Base-by-base conservation (phyloP, 2,888 invertebrate species). In the Sepioteuthis lessoniana region DNA sequence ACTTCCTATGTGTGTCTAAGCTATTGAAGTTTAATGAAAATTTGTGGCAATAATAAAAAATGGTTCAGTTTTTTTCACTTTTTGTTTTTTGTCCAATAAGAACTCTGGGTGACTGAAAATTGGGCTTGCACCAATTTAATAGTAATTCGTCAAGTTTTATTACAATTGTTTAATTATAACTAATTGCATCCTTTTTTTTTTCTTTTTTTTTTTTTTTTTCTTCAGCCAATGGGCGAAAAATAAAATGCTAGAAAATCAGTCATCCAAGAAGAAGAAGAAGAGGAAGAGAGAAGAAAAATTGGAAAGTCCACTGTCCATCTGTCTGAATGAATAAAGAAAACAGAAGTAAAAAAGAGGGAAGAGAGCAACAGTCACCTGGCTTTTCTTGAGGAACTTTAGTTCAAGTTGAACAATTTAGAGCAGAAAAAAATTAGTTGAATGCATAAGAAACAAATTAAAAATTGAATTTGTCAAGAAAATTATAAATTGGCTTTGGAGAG, bases 141-240 rank as follows among this genome's bases (percentile, higher is more conserved):
- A 55, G 7, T 25, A 55, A 55, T 0, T 55, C 25, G 25, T 55
- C 4, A 55, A 5, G 25, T 55, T 55, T 55, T 21, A 55, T 55
- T 55, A 25, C 25, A 55, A 4, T n/a, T n/a, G n/a, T 16, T 21
- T 76, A 8, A 31, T 25, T 76, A n/a, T 76, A 76, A 16, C 76
- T 76, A 60, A 60, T 31, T 31, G 8, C 31, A 4, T 2, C 13
- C n/a, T 76, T n/a, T 19, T 76, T n/a, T 76, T 76, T 31, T 31
- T 35, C n/a, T 76, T n/a, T n/a, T n/a, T n/a, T n/a, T 76, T 76
- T 31, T 13, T 76, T 31, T 76, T 76, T 31, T 31, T 35, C n/a
- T 76, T n/a, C 76, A 76, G 76, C 13, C n/a, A 76, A 76, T 76
- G n/a, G 76, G n/a, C n/a, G 76, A 76, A 76, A n/a, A 76, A 60